Percentiles rank a stretch among this genome's conserved stretches.
Conservation (phyloP, 2,113 vertebrate genomes). For the Rynchops niger region DNA sequence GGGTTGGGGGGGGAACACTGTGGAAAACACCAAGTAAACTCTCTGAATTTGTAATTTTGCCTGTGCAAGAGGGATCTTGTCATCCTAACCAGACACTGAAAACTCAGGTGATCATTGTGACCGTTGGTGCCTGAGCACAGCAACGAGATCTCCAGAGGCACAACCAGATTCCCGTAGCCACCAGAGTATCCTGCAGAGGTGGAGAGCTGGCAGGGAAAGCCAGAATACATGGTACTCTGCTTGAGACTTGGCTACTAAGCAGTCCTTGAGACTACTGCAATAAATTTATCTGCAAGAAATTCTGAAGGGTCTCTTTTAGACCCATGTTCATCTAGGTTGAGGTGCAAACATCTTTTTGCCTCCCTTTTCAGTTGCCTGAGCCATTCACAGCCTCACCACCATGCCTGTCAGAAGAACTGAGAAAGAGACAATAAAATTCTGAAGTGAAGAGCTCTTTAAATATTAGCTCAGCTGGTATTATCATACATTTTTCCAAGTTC, state of each 20-base stretch:
- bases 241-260: not conserved
- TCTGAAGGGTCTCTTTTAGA: not conserved
- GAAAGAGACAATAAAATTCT: slow-evolving; percentile 14
- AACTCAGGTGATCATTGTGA: not conserved
- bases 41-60: not conserved
- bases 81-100: not conserved
- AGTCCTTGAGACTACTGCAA: not conserved
- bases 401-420: not conserved
- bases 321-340: not conserved
- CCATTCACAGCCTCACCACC: not conserved
- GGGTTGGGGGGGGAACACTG: rapidly evolving
- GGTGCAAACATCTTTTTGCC: not conserved
- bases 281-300: not conserved
- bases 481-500: slow-evolving; percentile 67
- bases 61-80: not conserved
- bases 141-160: not conserved
- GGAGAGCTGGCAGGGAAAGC: not conserved
- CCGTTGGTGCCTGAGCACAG: rapidly evolving
- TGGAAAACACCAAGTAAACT: not conserved
- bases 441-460: slow-evolving; percentile 62
- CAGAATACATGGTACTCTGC: not conserved
- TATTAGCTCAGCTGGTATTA: slow-evolving; percentile 69
- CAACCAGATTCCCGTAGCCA: not conserved
- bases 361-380: not conserved
- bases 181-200: not conserved